Evolutionary conservation across 2,113 vertebrate genomes (phyloP).

Genomic region (Columbina picui): DNA sequence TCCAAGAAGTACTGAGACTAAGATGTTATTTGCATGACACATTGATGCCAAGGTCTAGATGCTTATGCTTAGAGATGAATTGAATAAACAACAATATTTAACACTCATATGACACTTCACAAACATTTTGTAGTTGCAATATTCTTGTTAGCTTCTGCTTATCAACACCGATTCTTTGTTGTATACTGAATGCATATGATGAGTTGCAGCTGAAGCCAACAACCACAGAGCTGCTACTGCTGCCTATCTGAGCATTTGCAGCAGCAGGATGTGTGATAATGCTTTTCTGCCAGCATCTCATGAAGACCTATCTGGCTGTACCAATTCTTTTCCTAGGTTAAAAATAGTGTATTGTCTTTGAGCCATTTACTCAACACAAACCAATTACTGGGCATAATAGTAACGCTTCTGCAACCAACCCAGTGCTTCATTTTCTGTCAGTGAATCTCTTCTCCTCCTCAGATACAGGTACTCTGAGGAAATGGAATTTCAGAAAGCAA

Average conservation of each 20-base stretch:
- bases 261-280: fast-evolving
- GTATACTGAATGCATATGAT: neutral
- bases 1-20: neutral
- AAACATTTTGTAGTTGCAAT: neutral
- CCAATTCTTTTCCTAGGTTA: neutral
- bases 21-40: neutral
- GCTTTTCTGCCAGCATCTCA: neutral
- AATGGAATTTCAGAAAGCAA: neutral
- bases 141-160: neutral
- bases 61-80: neutral
- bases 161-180: neutral
- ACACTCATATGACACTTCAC: neutral
- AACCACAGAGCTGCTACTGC: neutral
- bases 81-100: neutral
- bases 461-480: fast-evolving
- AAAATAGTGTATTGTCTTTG: neutral
- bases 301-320: neutral
- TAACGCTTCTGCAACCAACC: neutral
- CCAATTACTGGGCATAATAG: neutral
- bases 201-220: neutral
- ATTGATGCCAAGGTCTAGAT: neutral
- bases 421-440: neutral
- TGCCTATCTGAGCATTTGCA: neutral
- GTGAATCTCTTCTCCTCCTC: neutral
- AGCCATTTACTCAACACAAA: neutral